Evolutionary conservation across 2,888 invertebrate genomes (phyloP).

Genomic region (Eilema griseolum): DNA sequence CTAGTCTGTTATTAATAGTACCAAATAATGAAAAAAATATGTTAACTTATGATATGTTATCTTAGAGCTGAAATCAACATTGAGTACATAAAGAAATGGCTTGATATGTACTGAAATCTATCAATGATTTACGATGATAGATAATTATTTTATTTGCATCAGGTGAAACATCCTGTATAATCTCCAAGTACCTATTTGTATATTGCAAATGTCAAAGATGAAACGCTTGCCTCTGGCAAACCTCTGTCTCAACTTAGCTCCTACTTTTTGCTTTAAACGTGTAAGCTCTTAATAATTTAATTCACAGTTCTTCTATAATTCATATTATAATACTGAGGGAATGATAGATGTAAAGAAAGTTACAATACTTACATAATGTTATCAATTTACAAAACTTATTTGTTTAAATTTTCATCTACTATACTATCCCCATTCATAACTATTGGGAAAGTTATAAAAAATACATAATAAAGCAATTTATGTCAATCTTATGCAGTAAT

Average conservation of each 20-base stretch:
- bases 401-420: neutral
- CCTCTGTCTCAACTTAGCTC: conserved; percentile 49
- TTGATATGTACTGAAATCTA: too few relatives aligned
- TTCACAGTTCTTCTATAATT: neutral
- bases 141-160: neutral
- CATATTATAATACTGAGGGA: neutral
- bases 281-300: conserved; percentile 7
- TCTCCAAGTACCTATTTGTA: conserved; percentile 38
- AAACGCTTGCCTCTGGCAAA: conserved; percentile 36
- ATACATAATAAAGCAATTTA: neutral
- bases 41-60: too few relatives aligned
- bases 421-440: neutral
- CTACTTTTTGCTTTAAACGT: conserved; percentile 36
- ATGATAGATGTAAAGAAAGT: too few relatives aligned
- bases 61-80: too few relatives aligned
- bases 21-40: too few relatives aligned
- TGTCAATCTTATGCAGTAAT: neutral
- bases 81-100: too few relatives aligned
- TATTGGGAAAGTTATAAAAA: neutral
- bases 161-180: conserved; percentile 45
- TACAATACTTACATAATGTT: neutral
- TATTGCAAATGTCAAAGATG: conserved; percentile 42
- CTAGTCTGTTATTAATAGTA: too few relatives aligned
- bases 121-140: neutral
- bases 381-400: neutral